phyloP scores from a whole-genome alignment of 2,113 vertebrate genomes.

The Bombycilla garrulus region DNA sequence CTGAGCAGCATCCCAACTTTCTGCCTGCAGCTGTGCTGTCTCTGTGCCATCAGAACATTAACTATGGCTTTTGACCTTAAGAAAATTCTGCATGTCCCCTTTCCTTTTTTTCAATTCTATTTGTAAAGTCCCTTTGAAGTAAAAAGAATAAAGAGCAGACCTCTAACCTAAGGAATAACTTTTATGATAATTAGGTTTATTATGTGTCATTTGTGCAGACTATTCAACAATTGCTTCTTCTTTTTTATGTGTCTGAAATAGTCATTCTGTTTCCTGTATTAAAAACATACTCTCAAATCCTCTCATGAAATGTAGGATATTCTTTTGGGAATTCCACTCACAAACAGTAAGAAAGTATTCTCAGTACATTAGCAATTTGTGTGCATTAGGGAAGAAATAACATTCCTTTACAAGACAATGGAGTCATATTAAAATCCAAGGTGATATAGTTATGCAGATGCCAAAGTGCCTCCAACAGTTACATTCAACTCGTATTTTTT shows the following conservation, averaged over 20 bases:
- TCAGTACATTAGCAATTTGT: neutral
- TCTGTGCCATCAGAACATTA: neutral
- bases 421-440: neutral
- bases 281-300: neutral
- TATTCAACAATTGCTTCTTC: neutral
- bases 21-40: neutral
- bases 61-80: neutral
- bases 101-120: neutral
- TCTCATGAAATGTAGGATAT: neutral
- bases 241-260: slow-evolving; percentile 14
- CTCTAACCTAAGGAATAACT: neutral
- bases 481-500: neutral
- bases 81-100: neutral
- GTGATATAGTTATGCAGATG: neutral
- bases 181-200: neutral
- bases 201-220: neutral
- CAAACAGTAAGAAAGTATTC: neutral
- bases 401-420: neutral
- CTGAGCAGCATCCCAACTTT: neutral
- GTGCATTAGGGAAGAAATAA: neutral
- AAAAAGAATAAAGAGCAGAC: neutral
- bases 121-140: neutral
- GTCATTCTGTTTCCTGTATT: neutral
- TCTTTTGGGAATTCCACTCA: neutral
- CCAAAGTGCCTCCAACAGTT: neutral